phyloP scores from a whole-genome alignment of 2,113 vertebrate species.

The Seriola quinqueradiata region DNA sequence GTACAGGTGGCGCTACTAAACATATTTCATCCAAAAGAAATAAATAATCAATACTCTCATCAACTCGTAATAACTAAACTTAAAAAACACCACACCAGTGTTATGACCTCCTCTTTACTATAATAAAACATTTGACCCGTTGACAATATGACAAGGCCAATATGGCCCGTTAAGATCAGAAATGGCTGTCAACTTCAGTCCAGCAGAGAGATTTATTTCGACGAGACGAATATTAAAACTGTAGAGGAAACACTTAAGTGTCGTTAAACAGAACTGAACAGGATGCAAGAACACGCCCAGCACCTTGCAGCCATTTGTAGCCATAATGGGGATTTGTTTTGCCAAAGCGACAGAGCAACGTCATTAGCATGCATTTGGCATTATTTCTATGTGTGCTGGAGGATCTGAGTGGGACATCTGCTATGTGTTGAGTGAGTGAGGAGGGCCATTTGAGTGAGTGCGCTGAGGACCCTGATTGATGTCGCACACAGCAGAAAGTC shows the following conservation, averaged over 20 bases:
- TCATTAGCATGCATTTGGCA: constrained; percentile 75
- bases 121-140: constrained; percentile 5
- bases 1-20: neutral
- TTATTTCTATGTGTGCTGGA: constrained; percentile 64
- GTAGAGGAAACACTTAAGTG: neutral
- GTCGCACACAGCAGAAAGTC: constrained; percentile 72
- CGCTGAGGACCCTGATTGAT: constrained; percentile 79
- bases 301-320: constrained; percentile 48
- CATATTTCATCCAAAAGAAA: neutral
- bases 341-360: constrained; percentile 53
- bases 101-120: neutral
- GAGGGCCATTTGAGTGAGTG: constrained; percentile 74
- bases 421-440: constrained; percentile 79
- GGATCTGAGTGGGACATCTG: constrained; percentile 78
- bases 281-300: neutral
- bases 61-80: neutral
- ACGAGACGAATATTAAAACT: constrained; percentile 2
- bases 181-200: neutral
- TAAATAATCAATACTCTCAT: neutral
- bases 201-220: neutral
- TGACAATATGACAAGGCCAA: neutral
- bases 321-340: constrained; percentile 49
- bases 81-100: neutral
- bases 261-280: neutral
- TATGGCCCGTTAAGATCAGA: neutral